These are phyloP conservation scores for Cydia fagiglandana DNA, from an alignment of 1,140 invertebrate species.

Conservation along the genomic window DNA sequence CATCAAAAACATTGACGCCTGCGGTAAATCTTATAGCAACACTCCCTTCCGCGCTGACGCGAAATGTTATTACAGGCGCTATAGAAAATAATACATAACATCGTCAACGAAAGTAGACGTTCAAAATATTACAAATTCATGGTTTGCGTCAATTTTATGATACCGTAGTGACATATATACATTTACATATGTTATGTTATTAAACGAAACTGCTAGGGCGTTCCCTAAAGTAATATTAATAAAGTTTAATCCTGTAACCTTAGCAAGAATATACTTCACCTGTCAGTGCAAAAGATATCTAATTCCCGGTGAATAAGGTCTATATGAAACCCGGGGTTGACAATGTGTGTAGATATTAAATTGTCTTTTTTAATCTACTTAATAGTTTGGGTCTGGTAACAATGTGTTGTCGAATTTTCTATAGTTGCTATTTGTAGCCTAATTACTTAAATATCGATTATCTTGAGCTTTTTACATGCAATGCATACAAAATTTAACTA, in stretches of 20 bases:
- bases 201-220: neutral
- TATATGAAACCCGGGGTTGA: neutral
- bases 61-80: slow-evolving; percentile 7
- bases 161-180: slow-evolving; percentile 11
- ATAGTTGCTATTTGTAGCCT: neutral
- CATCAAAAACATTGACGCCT: neutral
- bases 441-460: neutral
- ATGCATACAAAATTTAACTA: too few species aligned
- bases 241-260: slow-evolving; percentile 10
- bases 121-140: slow-evolving; percentile 11
- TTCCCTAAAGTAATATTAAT: slow-evolving; percentile 9
- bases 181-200: neutral
- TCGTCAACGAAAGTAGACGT: neutral
- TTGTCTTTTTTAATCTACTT: slow-evolving; percentile 2
- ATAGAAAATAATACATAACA: neutral
- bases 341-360: neutral
- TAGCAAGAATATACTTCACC: neutral
- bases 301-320: neutral
- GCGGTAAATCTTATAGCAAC: neutral
- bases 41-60: neutral
- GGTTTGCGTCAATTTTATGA: slow-evolving; percentile 1
- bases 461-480: neutral
- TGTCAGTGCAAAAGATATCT: neutral
- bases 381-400: neutral
- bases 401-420: neutral